Conservation (phyloP, 2,113 vertebrate genomes). For the Ochotona princeps region DNA sequence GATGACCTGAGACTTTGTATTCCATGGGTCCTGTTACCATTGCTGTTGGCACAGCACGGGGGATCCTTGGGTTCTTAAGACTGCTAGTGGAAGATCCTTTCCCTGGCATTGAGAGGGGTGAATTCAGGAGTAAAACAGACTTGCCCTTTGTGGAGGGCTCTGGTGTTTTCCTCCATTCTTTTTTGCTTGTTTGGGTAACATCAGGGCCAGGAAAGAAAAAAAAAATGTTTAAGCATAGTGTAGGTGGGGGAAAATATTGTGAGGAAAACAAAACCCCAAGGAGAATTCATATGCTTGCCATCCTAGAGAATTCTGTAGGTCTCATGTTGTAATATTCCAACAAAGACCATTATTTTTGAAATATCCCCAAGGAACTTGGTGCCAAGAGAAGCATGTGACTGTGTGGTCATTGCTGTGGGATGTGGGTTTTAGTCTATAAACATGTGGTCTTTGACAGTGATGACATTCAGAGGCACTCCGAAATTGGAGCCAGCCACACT, state of each 20-base stretch:
- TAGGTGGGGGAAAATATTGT: not conserved
- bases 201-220: not conserved
- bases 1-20: not conserved
- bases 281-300: not conserved
- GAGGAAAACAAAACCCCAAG: conserved; percentile 2
- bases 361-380: not conserved
- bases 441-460: not conserved
- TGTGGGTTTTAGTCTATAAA: not conserved
- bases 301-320: not conserved
- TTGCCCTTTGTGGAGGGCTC: not conserved
- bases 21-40: not conserved
- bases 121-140: not conserved
- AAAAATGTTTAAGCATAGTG: not conserved
- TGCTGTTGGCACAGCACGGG: not conserved
- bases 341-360: not conserved
- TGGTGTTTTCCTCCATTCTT: not conserved
- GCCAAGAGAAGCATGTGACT: not conserved
- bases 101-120: not conserved
- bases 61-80: not conserved
- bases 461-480: not conserved
- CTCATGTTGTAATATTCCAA: not conserved
- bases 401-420: not conserved
- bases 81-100: not conserved
- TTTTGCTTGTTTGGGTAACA: not conserved
- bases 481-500: not conserved